These are phyloP conservation scores for Rotaria magnacalcarata DNA, from an alignment of 2,888 invertebrate genomes.

Conservation along the genomic window DNA sequence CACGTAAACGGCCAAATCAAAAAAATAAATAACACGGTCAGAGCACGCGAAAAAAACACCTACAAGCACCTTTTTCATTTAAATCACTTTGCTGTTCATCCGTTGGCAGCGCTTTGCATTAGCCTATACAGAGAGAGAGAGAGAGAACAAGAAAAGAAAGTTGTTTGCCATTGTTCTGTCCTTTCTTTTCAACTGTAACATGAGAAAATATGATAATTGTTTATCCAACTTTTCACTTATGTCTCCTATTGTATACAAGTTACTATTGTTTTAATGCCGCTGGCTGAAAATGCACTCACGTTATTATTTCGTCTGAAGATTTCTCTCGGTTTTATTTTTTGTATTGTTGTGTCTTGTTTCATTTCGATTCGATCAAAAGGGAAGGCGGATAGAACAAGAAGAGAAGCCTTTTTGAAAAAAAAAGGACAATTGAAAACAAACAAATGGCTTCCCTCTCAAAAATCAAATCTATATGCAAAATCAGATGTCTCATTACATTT, in stretches of 20 bases:
- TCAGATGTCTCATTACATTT: not conserved
- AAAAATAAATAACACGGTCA: not conserved
- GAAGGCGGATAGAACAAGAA: not conserved
- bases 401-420: not conserved
- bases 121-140: not conserved
- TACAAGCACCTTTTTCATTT: slow-evolving; percentile 8
- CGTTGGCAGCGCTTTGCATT: slow-evolving; percentile 3
- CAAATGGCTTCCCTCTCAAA: slow-evolving; percentile 4
- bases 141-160: not conserved
- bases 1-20: not conserved
- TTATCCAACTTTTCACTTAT: not conserved
- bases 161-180: not conserved
- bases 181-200: not conserved
- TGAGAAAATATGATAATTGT: not conserved
- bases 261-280: not conserved
- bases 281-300: not conserved
- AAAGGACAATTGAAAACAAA: slow-evolving; percentile 15
- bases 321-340: not conserved
- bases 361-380: not conserved
- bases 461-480: slow-evolving; percentile 26
- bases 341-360: not conserved
- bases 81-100: not conserved
- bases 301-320: not conserved
- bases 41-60: not conserved
- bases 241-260: not conserved